Evolutionary conservation across 2,113 vertebrate genomes (phyloP), one percentile per base, ranked within the genome.

Genomic region (Esox niger): DNA sequence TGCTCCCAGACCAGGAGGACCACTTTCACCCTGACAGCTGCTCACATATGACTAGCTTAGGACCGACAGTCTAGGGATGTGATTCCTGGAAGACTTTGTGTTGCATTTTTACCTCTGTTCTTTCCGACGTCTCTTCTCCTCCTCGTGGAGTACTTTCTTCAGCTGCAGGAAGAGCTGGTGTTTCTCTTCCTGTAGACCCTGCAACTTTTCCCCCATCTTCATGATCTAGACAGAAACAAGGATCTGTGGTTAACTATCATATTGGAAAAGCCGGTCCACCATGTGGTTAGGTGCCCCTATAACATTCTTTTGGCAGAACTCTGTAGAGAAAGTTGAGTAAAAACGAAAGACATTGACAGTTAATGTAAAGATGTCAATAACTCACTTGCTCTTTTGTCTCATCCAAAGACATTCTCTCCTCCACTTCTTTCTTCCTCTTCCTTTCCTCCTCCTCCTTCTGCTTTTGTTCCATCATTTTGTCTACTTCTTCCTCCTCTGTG

Each of bases 401-500:
- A 66, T 96, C 95, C 72, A 96, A 74, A 4, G 95, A 96, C 95
- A 96, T 96, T 72, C 95, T 87, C 69, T 96, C 95, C 82, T 96
- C 95, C 74, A 95, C 94, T 77, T 96, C 95, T 73, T 96, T 96
- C 69, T 94, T 95, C 80, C 93, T 89, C 43, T 95, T 92, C 74
- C 95, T 86, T 74, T 96, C 94, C 63, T 96, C 93, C 73, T 96
- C 95, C 69, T 96, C 95, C 47, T 92, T 94, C 91, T 95, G 90
- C 73, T 96, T 96, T 87, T 96, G 95, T 76, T 96, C 95, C 95
- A 96, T 96, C 94, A 96, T 96, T 81, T 96, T 96, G 69, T 96
- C 95, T 72, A 96, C 95, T 74, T 96, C 95, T 84, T 96, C 95
- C 67, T 96, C 95, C 89, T 96, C 95, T 96, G 82, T 26, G 29